Base-by-base conservation (phyloP, 2,113 vertebrate species). In the Hemibagrus wyckioides region DNA sequence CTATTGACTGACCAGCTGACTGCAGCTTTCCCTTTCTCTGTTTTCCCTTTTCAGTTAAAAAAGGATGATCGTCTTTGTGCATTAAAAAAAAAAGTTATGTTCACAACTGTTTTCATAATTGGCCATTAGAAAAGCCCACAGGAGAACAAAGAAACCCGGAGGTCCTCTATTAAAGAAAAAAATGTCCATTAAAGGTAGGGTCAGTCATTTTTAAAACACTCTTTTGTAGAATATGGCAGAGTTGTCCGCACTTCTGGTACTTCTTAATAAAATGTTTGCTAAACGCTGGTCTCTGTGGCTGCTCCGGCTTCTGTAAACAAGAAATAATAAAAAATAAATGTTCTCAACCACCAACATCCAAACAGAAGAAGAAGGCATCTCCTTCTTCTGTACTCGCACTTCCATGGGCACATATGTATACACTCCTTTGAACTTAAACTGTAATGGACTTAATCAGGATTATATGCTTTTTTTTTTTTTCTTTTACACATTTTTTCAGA, bases 1-100 rank as follows among this genome's bases (percentile, higher is more conserved):
- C 84, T 48, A 57, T 79, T 88, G 87, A 88, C 89, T 87, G 63
- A 86, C 52, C 82, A 83, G 73, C 21, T 82, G 79, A 81, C 54
- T 81, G 79, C 54, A 59, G 67, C 33, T 57, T 87, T 39, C 14
- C 41, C 19, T 41, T 65, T 80, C 39, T 52, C 19, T 82, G 41
- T 59, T 33, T 80, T 61, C 33, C 14, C n/a, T 63, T 81, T 69
- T 63, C 3, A 36, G 36, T 82, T 28, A 50, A 86, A 86, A 10
- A 10, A 10, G 52, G 4, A 56, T 39, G 21, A 57, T 56, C 52
- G 39, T 39, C 30, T 23, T 57, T 39, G 30, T 56, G n/a, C 76
- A 80, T 8, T 56, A 2, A 30, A 9, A n/a, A 77, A 80, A 23
- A n/a, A n/a, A n/a, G 25, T 79, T 17, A 4, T 56, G 30, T 25